phyloP scores from a whole-genome alignment of 2,888 invertebrate species.

The Polydrusus tereticollis region DNA sequence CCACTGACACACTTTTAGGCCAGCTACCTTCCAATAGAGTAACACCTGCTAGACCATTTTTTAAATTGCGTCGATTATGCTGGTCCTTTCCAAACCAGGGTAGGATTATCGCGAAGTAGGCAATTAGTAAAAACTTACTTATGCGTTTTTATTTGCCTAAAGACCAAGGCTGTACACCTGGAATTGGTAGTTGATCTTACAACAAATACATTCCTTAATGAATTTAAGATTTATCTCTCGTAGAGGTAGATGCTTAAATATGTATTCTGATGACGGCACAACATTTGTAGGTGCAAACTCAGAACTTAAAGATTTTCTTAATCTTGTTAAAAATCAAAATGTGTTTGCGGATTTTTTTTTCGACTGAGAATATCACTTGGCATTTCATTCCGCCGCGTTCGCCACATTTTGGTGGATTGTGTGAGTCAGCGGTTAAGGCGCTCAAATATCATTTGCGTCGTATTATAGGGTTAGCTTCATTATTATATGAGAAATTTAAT shows the following conservation, averaged over 20 bases:
- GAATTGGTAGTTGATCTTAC: background rate
- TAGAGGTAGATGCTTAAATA: too few relatives aligned
- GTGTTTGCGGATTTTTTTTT: too few relatives aligned
- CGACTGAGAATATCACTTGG: constrained; percentile 11
- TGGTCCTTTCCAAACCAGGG: constrained; percentile 47
- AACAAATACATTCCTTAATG: too few relatives aligned
- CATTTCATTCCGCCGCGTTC: constrained; percentile 45
- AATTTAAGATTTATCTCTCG: too few relatives aligned
- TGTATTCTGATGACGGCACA: constrained; percentile 45
- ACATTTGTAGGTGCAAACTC: too few relatives aligned
- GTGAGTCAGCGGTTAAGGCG: constrained; percentile 53
- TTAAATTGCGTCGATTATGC: constrained; percentile 53
- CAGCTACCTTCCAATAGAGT: too few relatives aligned
- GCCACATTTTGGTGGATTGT: constrained; percentile 47
- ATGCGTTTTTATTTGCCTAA: background rate
- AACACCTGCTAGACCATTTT: too few relatives aligned
- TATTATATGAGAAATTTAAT: too few relatives aligned
- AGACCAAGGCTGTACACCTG: background rate
- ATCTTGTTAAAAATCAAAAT: constrained; percentile 40
- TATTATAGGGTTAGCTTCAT: too few relatives aligned
- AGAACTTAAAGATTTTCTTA: too few relatives aligned
- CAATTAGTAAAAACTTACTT: background rate
- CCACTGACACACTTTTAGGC: too few relatives aligned
- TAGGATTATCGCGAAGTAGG: background rate
- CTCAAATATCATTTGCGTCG: constrained; percentile 46